Percentiles rank a stretch among this genome's conserved stretches.
Evolutionary conservation across 2,797 vertebrate genomes (phyloP).

Genomic region (Enteromius paludinosus): DNA sequence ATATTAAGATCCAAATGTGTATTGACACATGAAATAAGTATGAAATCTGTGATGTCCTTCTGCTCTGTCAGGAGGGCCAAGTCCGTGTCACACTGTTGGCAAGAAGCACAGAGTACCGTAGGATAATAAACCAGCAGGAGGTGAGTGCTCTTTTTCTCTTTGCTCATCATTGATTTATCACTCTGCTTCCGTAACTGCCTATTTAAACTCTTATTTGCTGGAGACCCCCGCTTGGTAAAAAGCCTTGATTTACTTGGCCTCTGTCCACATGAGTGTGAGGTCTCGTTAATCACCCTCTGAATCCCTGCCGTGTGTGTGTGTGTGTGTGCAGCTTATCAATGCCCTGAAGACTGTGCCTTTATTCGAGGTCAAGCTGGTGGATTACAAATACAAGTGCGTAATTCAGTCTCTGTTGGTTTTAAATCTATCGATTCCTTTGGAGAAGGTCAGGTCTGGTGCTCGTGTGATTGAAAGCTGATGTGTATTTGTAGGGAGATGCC

Average conservation of each 20-base stretch:
- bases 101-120: constrained; percentile 93
- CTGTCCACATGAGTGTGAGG: constrained; percentile 64
- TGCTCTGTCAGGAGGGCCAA: constrained; percentile 81
- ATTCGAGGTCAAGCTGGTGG: constrained; percentile 92
- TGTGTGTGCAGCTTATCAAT: constrained; percentile 83
- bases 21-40: not conserved
- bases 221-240: constrained; percentile 65
- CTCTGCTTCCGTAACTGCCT: constrained; percentile 67
- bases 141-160: constrained; percentile 73
- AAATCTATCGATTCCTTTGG: constrained; percentile 20
- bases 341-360: constrained; percentile 89
- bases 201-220: constrained; percentile 75
- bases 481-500: constrained; percentile 83
- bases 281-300: constrained; percentile 69
- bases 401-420: constrained; percentile 43
- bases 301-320: constrained; percentile 51
- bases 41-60: constrained; percentile 7
- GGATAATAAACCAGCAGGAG: constrained; percentile 94
- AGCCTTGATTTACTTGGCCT: constrained; percentile 69
- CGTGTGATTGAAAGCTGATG: constrained; percentile 42
- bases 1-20: not conserved
- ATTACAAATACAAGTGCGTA: constrained; percentile 97
- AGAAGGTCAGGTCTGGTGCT: not conserved
- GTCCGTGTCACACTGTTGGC: constrained; percentile 93
- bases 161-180: constrained; percentile 73